Conservation (phyloP, 1,140 invertebrate genomes). For the Trichonephila clavata region DNA sequence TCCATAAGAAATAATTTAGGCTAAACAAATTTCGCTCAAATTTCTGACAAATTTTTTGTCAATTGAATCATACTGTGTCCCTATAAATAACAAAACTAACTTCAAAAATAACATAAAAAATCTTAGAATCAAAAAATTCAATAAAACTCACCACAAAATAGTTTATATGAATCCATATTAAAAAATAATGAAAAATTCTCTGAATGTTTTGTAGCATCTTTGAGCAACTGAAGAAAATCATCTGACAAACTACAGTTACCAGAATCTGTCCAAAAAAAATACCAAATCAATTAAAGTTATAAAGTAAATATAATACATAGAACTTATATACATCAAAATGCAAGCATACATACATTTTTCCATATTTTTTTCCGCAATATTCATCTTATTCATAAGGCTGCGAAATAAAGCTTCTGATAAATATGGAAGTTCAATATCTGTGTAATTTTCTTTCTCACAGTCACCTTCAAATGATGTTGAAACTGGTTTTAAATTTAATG, state of each 20-base stretch:
- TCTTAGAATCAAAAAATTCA: background rate
- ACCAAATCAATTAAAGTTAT: background rate
- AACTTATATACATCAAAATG: background rate
- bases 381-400: background rate
- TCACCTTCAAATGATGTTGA: background rate
- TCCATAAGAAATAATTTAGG: no score
- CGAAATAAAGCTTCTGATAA: background rate
- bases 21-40: no score
- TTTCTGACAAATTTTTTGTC: no score
- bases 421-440: background rate
- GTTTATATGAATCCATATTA: background rate
- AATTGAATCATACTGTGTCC: no score
- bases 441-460: background rate
- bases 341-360: constrained; percentile 27
- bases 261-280: no score
- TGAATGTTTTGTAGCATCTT: background rate
- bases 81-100: no score
- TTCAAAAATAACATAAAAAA: no score
- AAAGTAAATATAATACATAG: background rate
- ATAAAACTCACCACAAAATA: background rate
- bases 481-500: background rate
- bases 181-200: background rate
- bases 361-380: background rate
- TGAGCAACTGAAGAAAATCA: background rate
- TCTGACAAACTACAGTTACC: no score